Conservation (phyloP, 2,888 invertebrate genomes). For the Sympetrum striolatum region DNA sequence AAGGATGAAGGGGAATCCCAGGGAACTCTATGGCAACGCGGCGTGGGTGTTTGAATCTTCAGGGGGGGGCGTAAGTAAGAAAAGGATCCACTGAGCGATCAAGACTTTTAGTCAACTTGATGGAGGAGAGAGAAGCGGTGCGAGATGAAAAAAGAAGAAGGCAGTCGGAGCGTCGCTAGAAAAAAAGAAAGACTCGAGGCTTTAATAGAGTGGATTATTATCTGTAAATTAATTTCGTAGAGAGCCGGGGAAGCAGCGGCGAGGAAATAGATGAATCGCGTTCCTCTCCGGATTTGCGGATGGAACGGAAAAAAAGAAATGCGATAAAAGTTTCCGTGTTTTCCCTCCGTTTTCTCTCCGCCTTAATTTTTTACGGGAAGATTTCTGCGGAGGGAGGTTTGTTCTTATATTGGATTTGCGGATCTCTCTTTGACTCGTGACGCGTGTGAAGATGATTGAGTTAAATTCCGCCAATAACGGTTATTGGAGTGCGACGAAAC, state of each 20-base stretch:
- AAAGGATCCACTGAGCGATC: not conserved
- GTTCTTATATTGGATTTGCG: slow-evolving; percentile 15
- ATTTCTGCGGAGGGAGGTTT: not conserved
- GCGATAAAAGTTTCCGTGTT: not conserved
- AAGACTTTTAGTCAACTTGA: not conserved
- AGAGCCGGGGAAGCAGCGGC: not conserved
- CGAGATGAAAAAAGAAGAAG: not conserved
- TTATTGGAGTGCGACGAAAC: not conserved
- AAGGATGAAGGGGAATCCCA: not conserved
- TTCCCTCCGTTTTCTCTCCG: not conserved
- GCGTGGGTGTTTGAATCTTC: not conserved
- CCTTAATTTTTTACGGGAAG: not conserved
- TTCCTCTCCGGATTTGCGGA: not conserved
- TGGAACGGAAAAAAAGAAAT: not conserved
- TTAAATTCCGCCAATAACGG: not conserved
- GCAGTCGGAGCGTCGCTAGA: not conserved
- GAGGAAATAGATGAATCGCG: slow-evolving; percentile 32
- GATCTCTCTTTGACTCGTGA: not conserved
- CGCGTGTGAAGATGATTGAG: not conserved
- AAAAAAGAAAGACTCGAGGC: not conserved
- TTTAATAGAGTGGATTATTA: slow-evolving; percentile 37
- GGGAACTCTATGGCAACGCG: not conserved
- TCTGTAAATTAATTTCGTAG: slow-evolving; percentile 25
- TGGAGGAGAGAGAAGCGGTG: not conserved
- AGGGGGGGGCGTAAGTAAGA: not conserved